phyloP scores from a whole-genome alignment of 2,113 vertebrate species.

The Thymallus thymallus region DNA sequence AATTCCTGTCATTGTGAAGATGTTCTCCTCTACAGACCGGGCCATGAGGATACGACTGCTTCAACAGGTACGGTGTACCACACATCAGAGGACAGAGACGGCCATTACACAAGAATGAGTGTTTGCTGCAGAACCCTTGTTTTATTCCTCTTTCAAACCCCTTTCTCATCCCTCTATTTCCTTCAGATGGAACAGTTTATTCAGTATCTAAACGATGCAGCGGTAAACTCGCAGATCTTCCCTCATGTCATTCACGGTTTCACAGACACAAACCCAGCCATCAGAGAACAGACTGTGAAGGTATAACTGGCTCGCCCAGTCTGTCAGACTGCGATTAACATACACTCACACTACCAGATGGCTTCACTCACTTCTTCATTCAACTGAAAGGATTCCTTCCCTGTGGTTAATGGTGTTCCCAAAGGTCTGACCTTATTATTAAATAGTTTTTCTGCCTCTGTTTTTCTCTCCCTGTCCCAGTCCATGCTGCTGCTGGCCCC shows the following conservation, averaged over 20 bases:
- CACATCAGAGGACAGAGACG: not conserved
- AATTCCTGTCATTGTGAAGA: constrained; percentile 90
- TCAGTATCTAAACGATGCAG: constrained; percentile 87
- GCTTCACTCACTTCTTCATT: too few species aligned
- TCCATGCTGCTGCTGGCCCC: constrained; percentile 91
- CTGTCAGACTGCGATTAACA: not conserved
- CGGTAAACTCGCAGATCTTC: constrained; percentile 91
- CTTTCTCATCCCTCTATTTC: constrained; percentile 2
- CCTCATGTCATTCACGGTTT: constrained; percentile 91
- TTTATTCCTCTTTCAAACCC: not conserved
- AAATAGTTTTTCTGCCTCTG: too few species aligned
- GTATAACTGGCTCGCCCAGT: constrained; percentile 52
- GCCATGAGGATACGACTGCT: constrained; percentile 91
- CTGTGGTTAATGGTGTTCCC: too few species aligned
- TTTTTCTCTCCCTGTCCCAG: constrained; percentile 49
- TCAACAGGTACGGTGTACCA: constrained; percentile 76
- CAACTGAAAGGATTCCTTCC: too few species aligned
- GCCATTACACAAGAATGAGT: not conserved
- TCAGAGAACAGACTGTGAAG: constrained; percentile 93
- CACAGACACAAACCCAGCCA: constrained; percentile 91
- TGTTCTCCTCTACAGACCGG: constrained; percentile 92
- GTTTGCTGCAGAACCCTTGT: not conserved
- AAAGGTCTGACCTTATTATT: too few species aligned
- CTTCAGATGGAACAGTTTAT: constrained; percentile 92
- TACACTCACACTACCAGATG: too few species aligned